Evolutionary conservation across 1,140 invertebrate genomes (phyloP), one percentile per base, ranked within the genome.

Genomic region (Sitobion miscanthi): DNA sequence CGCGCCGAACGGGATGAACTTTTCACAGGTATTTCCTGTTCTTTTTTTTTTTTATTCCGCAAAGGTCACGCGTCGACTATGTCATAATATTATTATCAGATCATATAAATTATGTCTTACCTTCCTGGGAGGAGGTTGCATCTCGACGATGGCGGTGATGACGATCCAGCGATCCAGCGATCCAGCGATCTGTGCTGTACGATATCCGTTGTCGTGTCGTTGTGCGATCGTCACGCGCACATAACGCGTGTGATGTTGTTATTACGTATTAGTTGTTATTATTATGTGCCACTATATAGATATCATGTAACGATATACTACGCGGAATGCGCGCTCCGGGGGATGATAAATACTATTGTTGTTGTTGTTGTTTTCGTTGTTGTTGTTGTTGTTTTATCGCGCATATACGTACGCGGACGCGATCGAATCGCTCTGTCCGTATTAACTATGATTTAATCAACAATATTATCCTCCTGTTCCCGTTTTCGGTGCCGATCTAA

Each of bases 81-180:
- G 35, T 52, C 49, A 1, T 52, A 52, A 11, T 52, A 52, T 52
- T 52, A 17, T 52, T 17, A 52, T 42, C 2, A 52, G 14, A 47
- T 47, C 0, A 47, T 47, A 47, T 35, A 47, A 47, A 47, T 9
- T 3, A 17, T 20, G 52, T 54, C n/a, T 91, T 94, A 94, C 93
- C 87, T 94, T 94, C 62, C 93, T 94, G 82, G 93, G 93, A 52
- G 93, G 93, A 9, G 93, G 93, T 94, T 94, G 93, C 93, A 94
- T 94, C 85, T 92, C 91, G 91, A 83, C 47, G 82, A 14, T 25
- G 45, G 23, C 57, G 89, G 45, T 25, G 25, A 45, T 30, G 20
- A 54, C 87, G 49, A 88, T 77, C n/a, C 47, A 35, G 49, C 20
- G 87, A 35, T 20, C 20, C 54, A 20, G 20, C 91, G n/a, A 25